Evolutionary conservation across 1,140 invertebrate genomes (phyloP), one percentile per base, ranked within the genome.

Genomic region (Pogonomyrmex barbatus): DNA sequence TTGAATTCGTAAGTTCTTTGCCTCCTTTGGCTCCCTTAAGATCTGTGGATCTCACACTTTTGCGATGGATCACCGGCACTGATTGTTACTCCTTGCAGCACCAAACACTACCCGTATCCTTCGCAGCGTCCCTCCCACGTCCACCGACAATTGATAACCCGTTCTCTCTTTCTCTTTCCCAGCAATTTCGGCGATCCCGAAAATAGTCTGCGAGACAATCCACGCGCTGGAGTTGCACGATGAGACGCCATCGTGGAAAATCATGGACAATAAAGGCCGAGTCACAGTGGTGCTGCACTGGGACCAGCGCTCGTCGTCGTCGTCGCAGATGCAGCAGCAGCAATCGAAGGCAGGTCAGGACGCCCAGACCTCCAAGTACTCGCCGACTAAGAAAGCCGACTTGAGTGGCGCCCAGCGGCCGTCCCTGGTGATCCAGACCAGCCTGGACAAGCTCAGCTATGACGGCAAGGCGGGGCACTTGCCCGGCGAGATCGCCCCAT

Each of bases 151-250:
- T 6, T 24, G 1, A 12, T 47, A 12, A 71, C 24, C 47, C 39
- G 4, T 39, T 60, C 4, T 75, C 36, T 62, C 24, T 82, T 73
- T 75, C 45, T 75, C 67, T 62, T 73, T 92, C 91, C n/a, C 96
- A 98, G 98, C 98, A 88, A 98, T 99, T 96, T 98, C 98, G 94
- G 98, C 98, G 91, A 99, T 99, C 91, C 98, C 98, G 90, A 98
- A 98, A 96, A 99, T 99, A 96, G 98, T 99, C 94, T 99, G 98
- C 96, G 98, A 99, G 95, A 98, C 98, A 91, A 98, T 99, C 92
- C 98, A 98, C 96, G 98, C 98, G 82, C 95, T 99, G 95, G 98
- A 98, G 95, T 95, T 99, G 92, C 98, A 98, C 96, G 97, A 98
- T 98, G 98, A 98, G 95, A 98, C 98, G 93, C 98, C 98, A 91